Evolutionary conservation across 2,888 invertebrate genomes (phyloP).

Genomic region (Aricia artaxerxes): DNA sequence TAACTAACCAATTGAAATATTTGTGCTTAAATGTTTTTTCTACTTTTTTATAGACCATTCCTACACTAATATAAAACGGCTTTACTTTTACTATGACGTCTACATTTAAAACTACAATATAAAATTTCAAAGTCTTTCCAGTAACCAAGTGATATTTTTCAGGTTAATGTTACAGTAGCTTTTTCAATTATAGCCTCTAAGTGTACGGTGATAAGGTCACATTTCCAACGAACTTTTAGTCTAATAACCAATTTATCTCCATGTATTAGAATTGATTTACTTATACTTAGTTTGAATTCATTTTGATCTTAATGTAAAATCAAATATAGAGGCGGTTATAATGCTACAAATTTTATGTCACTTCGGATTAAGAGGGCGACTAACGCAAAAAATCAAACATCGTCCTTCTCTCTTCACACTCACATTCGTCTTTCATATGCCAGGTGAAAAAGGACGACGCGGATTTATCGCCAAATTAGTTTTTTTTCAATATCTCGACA

Average conservation of each 20-base stretch:
- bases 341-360: no score
- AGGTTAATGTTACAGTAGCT: slow-evolving; percentile 54
- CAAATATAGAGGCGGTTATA: not conserved
- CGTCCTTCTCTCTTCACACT: no score
- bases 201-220: slow-evolving; percentile 54
- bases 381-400: no score
- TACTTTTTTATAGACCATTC: not conserved
- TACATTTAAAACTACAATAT: slow-evolving; percentile 5
- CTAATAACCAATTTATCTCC: slow-evolving; percentile 27
- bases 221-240: slow-evolving; percentile 67
- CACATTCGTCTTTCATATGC: no score
- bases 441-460: no score
- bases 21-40: not conserved
- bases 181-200: slow-evolving; percentile 59
- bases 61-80: not conserved
- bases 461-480: no score
- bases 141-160: slow-evolving; percentile 71
- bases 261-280: slow-evolving; percentile 50
- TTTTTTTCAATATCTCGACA: no score
- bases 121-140: slow-evolving; percentile 56
- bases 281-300: slow-evolving; percentile 43
- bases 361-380: no score
- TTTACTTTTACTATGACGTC: not conserved
- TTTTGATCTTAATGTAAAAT: not conserved
- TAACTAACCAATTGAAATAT: not conserved